Percentiles rank a stretch among this genome's conserved stretches.
Conservation (phyloP, 2,797 vertebrate genomes). For the Aplochiton taeniatus region DNA sequence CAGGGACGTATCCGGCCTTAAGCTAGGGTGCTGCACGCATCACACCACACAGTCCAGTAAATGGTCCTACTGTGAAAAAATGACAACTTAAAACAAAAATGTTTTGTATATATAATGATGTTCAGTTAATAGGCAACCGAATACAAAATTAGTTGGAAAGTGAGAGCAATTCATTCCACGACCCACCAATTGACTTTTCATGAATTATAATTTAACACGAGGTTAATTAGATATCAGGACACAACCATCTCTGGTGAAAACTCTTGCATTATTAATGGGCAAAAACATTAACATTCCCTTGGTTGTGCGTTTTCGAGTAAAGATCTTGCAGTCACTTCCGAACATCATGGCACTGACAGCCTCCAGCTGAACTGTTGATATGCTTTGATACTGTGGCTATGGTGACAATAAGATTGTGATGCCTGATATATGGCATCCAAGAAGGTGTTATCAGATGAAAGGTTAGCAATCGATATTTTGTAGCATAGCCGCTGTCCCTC, state of each 20-base stretch:
- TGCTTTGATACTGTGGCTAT: slow-evolving; percentile 24
- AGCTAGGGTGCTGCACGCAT: slow-evolving; percentile 45
- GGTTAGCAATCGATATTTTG: slow-evolving; percentile 37
- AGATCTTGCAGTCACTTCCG: slow-evolving; percentile 5
- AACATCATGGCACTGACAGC: slow-evolving; percentile 7
- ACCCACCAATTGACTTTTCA: neutral
- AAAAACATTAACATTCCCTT: neutral
- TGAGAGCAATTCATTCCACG: neutral
- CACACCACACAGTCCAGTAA: neutral
- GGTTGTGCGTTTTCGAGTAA: slow-evolving; percentile 10
- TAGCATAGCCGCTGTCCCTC: slow-evolving; percentile 22
- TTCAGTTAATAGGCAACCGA: neutral
- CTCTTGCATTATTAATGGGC: too few species aligned
- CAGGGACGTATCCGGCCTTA: slow-evolving; percentile 53
- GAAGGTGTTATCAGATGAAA: slow-evolving; percentile 33
- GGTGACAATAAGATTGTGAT: slow-evolving; percentile 7
- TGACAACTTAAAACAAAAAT: too few species aligned
- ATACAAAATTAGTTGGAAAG: neutral
- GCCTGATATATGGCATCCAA: slow-evolving; percentile 38
- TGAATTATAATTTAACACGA: neutral
- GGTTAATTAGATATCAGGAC: too few species aligned
- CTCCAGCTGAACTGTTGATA: slow-evolving; percentile 28
- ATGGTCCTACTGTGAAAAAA: neutral
- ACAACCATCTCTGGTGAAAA: too few species aligned
- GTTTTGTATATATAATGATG: neutral